phyloP scores from a whole-genome alignment of 2,888 invertebrate species.

The Podabrus alpinus region DNA sequence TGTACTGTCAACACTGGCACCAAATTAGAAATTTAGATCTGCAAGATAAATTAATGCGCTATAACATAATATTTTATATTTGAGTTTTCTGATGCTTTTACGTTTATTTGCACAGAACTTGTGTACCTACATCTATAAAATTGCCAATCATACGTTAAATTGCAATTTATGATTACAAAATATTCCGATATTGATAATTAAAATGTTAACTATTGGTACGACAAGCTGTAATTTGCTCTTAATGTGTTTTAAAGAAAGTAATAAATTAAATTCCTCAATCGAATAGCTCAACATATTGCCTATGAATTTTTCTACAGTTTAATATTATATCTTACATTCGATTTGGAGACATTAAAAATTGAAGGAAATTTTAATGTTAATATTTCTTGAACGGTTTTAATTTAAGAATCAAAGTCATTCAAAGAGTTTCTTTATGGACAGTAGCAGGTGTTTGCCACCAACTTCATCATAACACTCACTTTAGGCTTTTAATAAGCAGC shows the following conservation, averaged over 20 bases:
- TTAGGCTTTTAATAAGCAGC: conserved; percentile 25
- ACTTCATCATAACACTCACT: conserved; percentile 17
- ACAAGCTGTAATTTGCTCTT: background rate
- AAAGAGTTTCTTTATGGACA: conserved; percentile 13
- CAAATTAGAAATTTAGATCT: background rate
- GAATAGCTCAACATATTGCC: background rate
- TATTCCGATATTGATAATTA: background rate
- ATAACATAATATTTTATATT: conserved; percentile 21
- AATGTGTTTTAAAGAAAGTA: background rate
- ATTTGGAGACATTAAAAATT: background rate
- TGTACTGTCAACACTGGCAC: background rate
- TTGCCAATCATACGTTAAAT: background rate
- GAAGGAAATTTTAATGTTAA: background rate
- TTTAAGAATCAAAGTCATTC: conserved; percentile 20
- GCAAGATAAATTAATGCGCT: background rate
- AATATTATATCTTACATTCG: background rate
- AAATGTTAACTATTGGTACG: background rate
- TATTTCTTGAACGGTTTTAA: conserved; percentile 5
- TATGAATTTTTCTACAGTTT: background rate
- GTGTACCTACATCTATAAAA: background rate
- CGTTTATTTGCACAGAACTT: background rate
- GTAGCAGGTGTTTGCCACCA: conserved; percentile 22
- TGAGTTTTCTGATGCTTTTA: background rate
- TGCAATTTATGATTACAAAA: background rate
- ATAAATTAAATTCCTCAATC: too few species aligned